Base-by-base conservation (phyloP, 37 sponge, comb jelly and placozoan genomes). In the Amphimedon queenslandica region DNA sequence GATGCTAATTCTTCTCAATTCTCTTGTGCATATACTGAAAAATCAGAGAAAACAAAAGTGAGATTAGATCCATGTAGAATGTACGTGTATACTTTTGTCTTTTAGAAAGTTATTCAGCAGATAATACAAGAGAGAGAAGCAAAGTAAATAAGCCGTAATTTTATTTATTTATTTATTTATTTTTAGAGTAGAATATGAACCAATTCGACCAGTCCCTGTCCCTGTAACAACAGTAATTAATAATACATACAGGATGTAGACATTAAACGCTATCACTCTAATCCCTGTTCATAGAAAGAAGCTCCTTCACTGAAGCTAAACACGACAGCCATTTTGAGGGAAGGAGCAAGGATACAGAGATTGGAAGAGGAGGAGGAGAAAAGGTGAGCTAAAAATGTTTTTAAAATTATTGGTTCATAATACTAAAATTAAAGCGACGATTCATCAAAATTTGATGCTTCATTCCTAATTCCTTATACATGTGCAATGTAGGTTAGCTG, bases 241-340 rank as follows among this genome's bases (percentile, higher is more conserved):
- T n/a, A n/a, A n/a, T n/a, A n/a, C n/a, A n/a, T n/a, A n/a, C n/a
- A n/a, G n/a, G n/a, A n/a, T n/a, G n/a, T n/a, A n/a, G n/a, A n/a
- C n/a, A n/a, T n/a, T n/a, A n/a, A n/a, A n/a, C n/a, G n/a, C n/a
- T n/a, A n/a, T n/a, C n/a, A n/a, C n/a, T 2, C 6, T 72, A 20
- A 47, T 57, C 21, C 36, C 11, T 13, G 13, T 28, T 35, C 39
- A 16, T 32, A 77, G 79, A 70, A 78, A 36, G 84, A 91, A 38
- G 34, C 64, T 2, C 76, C 47, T 6, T 90, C 93, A 25, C 70
- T 96, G 33, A 98, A 98, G 73, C 64, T 92, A 64, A 98, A 92
- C 78, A 74, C 95, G n/a, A 93, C 95, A 18, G 85, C 96, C 58
- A 94, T 98, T 41, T 64, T 94, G 70, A 84, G 99, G 63, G 95